Evolutionary conservation across 2,888 invertebrate species (phyloP).

Genomic region (Andricus curvator): DNA sequence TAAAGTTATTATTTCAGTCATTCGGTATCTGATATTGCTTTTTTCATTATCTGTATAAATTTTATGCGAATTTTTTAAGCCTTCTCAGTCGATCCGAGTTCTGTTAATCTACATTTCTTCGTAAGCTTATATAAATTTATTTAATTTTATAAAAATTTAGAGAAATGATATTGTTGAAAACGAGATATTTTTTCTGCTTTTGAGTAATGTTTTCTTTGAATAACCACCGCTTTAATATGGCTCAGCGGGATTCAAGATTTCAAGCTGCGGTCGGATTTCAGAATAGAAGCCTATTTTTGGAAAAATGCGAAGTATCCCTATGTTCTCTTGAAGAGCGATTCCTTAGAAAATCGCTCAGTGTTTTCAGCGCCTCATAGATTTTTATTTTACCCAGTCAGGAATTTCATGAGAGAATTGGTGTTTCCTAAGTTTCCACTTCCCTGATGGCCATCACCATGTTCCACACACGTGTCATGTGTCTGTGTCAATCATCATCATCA

Average conservation of each 20-base stretch:
- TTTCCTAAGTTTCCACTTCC: background rate
- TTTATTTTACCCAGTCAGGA: background rate
- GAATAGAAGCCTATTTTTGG: slow-evolving; percentile 7
- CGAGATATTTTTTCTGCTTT: background rate
- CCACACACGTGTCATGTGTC: slow-evolving; percentile 66
- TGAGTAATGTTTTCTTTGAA: background rate
- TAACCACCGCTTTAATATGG: background rate
- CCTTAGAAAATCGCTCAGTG: background rate
- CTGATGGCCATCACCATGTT: slow-evolving; percentile 49
- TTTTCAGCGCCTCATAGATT: background rate
- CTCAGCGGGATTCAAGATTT: background rate
- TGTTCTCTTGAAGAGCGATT: background rate
- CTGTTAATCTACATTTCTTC: no score
- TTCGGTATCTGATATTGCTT: no score
- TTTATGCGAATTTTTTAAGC: no score
- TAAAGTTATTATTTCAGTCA: no score
- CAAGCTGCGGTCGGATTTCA: background rate
- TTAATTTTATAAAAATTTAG: no score
- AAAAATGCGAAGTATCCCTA: slow-evolving; percentile 3
- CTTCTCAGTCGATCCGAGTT: no score
- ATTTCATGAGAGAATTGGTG: background rate
- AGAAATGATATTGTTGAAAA: background rate
- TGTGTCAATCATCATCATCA: slow-evolving; percentile 72
- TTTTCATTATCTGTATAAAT: no score
- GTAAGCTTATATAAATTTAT: no score